A percentile compares a stretch with the other conserved stretches of the same genome.
These are phyloP conservation scores for Pararge aegeria DNA, from an alignment of 1,140 invertebrate species.

Conservation along the genomic window DNA sequence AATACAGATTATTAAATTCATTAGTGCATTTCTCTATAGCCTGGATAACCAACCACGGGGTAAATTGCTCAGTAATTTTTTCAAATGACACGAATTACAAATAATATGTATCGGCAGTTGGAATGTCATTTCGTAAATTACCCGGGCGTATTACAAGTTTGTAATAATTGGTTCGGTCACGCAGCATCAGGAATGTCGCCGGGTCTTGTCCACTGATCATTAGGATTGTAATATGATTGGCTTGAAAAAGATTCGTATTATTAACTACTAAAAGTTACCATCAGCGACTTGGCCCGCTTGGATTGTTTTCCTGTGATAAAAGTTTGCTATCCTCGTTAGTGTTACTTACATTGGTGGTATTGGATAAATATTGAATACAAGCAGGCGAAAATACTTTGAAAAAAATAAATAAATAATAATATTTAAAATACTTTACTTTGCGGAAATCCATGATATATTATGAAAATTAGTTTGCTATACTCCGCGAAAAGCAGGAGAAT, in stretches of 20 bases:
- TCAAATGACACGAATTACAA: constrained; percentile 55
- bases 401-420: too few species aligned
- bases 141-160: constrained; percentile 45
- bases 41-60: constrained; percentile 28
- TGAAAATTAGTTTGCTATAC: too few species aligned
- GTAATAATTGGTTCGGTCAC: constrained; percentile 60
- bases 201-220: constrained; percentile 26
- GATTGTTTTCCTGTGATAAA: too few species aligned
- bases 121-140: constrained; percentile 73
- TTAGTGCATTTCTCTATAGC: constrained; percentile 14
- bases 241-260: constrained; percentile 12
- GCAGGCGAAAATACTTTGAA: too few species aligned
- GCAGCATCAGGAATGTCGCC: constrained; percentile 52
- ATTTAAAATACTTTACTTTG: too few species aligned
- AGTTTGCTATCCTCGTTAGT: too few species aligned
- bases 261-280: too few species aligned
- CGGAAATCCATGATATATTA: too few species aligned
- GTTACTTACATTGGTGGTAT: too few species aligned
- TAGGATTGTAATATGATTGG: constrained; percentile 15
- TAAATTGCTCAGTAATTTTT: constrained; percentile 60
- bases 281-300: too few species aligned
- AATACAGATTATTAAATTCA: background rate
- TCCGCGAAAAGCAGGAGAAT: too few species aligned
- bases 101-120: constrained; percentile 52
- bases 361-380: too few species aligned